Base-by-base conservation (phyloP, 2,888 invertebrate species). In the Limnephilus auricula region DNA sequence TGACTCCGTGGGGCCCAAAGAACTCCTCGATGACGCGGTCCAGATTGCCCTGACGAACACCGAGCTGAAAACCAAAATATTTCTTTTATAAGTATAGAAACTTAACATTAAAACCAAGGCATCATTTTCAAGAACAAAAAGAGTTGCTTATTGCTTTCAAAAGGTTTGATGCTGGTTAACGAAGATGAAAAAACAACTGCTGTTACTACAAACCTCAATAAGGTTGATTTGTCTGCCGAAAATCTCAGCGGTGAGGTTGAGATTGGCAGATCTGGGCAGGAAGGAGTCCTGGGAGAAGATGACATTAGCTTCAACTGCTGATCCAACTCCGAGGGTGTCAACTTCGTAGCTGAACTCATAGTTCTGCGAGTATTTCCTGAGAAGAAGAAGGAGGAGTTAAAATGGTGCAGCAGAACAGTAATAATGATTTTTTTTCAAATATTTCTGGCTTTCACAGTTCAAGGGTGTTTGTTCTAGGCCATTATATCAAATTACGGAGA, bases 241-340 rank as follows among this genome's bases (percentile, higher is more conserved):
- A 0, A 98, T 93, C 94, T 98, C 97, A 0, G 97, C 96, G 0
- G 98, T 98, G 0, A 98, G 94, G 95, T 98, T 98, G 12, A 98
- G 93, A 90, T 96, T 96, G 1, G 96, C 96, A 0, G 97, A 97
- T 25, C 98, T 96, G 0, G 98, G 98, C 4, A 98, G 94, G 95
- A 97, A 98, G 0, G 98, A 98, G 94, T 97, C 97, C 94, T 98
- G 98, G 0, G 98, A 98, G 95, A 97, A 98, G 94, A 98, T 98
- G 2, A 98, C 95, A 94, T 97, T 97, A 93, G 96, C 95, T 91
- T 98, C 98, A 0, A 96, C 94, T 79, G 96, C 96, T 2, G 97
- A 97, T 2, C 97, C 98, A 0, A 97, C 65, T 12, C 98, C 98
- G 0, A 98, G 94, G 0, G 97, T 96, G 84, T 97, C 97, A 0